Evolutionary conservation across 2,888 invertebrate species (phyloP).

Genomic region (Digitonthophagus gazella): DNA sequence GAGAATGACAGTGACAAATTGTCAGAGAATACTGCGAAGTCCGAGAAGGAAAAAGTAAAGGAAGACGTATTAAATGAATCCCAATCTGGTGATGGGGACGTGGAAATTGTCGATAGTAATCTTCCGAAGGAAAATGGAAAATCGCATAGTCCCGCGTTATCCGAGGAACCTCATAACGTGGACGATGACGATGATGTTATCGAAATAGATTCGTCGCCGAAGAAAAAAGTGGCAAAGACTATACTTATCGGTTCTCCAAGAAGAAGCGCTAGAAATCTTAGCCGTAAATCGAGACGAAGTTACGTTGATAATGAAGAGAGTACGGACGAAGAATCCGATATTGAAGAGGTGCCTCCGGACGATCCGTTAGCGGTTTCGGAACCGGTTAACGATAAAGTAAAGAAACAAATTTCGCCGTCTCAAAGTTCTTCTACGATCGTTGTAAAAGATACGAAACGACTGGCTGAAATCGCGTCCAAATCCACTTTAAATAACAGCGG

Average conservation of each 20-base stretch:
- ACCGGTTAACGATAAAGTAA: slow-evolving; percentile 36
- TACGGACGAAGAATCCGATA: slow-evolving; percentile 57
- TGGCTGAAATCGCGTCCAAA: slow-evolving; percentile 68
- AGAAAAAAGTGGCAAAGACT: slow-evolving; percentile 44
- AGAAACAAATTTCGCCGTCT: slow-evolving; percentile 25
- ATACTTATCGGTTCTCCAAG: slow-evolving; percentile 50
- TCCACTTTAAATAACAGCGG: slow-evolving; percentile 51
- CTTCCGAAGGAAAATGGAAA: slow-evolving; percentile 49
- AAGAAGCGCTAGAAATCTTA: slow-evolving; percentile 59
- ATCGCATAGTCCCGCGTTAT: slow-evolving; percentile 40
- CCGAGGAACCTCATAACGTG: slow-evolving; percentile 42
- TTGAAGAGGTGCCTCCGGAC: slow-evolving; percentile 62
- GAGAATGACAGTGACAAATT: slow-evolving; percentile 22
- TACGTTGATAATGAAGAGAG: slow-evolving; percentile 49
- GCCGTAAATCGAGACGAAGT: slow-evolving; percentile 53
- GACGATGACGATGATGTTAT: slow-evolving; percentile 42
- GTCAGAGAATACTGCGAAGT: slow-evolving; percentile 48
- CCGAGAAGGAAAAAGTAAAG: slow-evolving; percentile 53
- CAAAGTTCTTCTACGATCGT: slow-evolving; percentile 54
- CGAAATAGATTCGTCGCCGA: slow-evolving; percentile 47
- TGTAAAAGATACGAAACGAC: slow-evolving; percentile 69
- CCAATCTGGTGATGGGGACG: slow-evolving; percentile 42
- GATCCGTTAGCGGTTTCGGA: slow-evolving; percentile 58
- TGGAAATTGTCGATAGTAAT: slow-evolving; percentile 47
- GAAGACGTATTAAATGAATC: slow-evolving; percentile 49